phyloP scores from a whole-genome alignment of 2,888 invertebrate genomes.

The Lepeophtheirus nordmannii region DNA sequence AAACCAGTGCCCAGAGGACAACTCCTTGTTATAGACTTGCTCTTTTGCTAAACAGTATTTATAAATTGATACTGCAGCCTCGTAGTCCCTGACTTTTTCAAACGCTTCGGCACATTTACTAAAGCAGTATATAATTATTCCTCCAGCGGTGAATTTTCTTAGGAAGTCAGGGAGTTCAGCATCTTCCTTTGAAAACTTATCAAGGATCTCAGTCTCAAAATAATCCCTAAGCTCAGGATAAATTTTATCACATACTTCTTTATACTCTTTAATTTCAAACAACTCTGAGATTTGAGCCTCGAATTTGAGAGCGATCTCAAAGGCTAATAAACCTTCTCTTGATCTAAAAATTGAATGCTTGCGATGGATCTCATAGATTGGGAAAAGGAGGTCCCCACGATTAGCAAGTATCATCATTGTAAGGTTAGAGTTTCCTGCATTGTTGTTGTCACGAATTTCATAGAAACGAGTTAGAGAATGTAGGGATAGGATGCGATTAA shows the following conservation, averaged over 20 bases:
- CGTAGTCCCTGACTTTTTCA: constrained; percentile 36
- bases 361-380: constrained; percentile 34
- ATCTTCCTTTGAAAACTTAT: constrained; percentile 27
- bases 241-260: constrained; percentile 31
- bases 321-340: constrained; percentile 35
- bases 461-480: constrained; percentile 34
- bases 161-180: constrained; percentile 41
- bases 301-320: constrained; percentile 29
- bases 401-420: constrained; percentile 36
- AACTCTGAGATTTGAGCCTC: constrained; percentile 32
- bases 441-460: constrained; percentile 29
- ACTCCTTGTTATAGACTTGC: constrained; percentile 39
- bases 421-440: constrained; percentile 29
- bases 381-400: constrained; percentile 36
- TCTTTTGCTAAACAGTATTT: constrained; percentile 36
- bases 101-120: constrained; percentile 37
- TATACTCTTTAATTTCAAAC: constrained; percentile 32
- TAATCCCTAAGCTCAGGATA: constrained; percentile 25
- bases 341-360: constrained; percentile 33
- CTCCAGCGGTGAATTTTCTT: constrained; percentile 44
- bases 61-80: constrained; percentile 41
- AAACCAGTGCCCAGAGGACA: constrained; percentile 42
- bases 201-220: constrained; percentile 19
- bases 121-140: constrained; percentile 35
- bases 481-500: constrained; percentile 36